Base-by-base conservation (phyloP, 1,140 invertebrate species). In the Aphelinus atriplicis region DNA sequence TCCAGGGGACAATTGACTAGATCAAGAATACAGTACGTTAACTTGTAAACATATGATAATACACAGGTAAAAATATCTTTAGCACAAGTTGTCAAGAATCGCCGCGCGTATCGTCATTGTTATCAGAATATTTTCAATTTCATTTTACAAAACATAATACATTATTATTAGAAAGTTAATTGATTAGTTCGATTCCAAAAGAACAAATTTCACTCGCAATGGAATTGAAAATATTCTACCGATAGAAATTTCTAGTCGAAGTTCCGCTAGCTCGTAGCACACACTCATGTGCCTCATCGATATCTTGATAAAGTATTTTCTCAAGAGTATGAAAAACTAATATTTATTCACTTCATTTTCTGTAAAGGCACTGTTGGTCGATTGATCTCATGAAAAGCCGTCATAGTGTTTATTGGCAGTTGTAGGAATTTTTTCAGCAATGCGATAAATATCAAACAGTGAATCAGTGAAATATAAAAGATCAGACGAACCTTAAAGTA, bases 1-100 rank as follows among this genome's bases (percentile, higher is more conserved):
- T 82, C 80, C 80, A 78, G 75, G 76, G 76, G 80, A 83, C 78
- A 80, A 77, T 82, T 85, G 84, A 85, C 84, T 85, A 85, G 84
- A 85, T 83, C 76, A 77, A 79, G 81, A 81, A 79, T 84, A 83
- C 78, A 82, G 57, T 73, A 65, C 75, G 60, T 71, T 71, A 72
- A 66, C 51, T 69, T 53, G 42, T 57, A 65, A 66, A 72, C 53
- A 56, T 6, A 55, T 64, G 58, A 64, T 4, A 70, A 75, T 63
- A 60, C 2, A 57, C 2, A 60, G 53, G 7, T 60, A 65, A 10
- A 56, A 65, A 45, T 71, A 7, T 75, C 53, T 26, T 70, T 56
- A 26, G 48, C 43, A 73, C 43, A 42, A 53, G 58, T 67, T 46
- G 10, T 56, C 50, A 4, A 62, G 50, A 61, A 45, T 66, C 63